Conservation (phyloP, 2,888 invertebrate genomes). For the Abscondita cerata region DNA sequence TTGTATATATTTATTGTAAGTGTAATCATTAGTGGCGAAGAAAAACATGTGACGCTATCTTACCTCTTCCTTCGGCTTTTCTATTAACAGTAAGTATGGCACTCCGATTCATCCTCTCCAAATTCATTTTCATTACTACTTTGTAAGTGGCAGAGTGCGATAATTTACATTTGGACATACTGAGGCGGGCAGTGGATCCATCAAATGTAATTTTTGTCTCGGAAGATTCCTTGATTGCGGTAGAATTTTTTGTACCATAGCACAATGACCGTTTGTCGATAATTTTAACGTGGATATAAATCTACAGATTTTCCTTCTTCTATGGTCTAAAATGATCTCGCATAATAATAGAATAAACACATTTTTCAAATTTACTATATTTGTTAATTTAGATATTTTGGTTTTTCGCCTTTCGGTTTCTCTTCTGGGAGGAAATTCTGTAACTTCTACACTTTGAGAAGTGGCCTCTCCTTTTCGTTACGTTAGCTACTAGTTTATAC, state of each 20-base stretch:
- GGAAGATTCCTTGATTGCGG: constrained; percentile 77
- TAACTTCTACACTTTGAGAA: constrained; percentile 86
- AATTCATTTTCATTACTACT: constrained; percentile 88
- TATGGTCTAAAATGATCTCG: constrained; percentile 61
- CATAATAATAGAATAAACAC: no score
- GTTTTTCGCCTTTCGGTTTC: constrained; percentile 82
- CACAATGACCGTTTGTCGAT: constrained; percentile 81
- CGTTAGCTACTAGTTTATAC: constrained; percentile 89
- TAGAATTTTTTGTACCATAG: constrained; percentile 85
- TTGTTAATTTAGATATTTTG: constrained; percentile 77
- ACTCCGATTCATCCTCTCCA: constrained; percentile 87
- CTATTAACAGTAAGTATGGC: constrained; percentile 81
- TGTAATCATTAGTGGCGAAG: not conserved
- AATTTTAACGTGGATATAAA: constrained; percentile 75
- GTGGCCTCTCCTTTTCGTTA: constrained; percentile 91
- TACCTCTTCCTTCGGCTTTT: constrained; percentile 54
- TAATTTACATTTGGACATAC: constrained; percentile 74
- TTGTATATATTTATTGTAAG: not conserved
- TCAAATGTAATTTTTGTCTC: constrained; percentile 84
- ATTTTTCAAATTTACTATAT: constrained; percentile 78
- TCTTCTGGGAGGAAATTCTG: constrained; percentile 79
- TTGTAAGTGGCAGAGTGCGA: constrained; percentile 84
- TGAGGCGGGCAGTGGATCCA: constrained; percentile 80
- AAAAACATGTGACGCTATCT: not conserved
- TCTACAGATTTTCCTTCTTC: constrained; percentile 80